Percentiles rank a stretch among this genome's conserved stretches.
Evolutionary conservation across 2,113 vertebrate genomes (phyloP).

Genomic region (Sterna hirundo): DNA sequence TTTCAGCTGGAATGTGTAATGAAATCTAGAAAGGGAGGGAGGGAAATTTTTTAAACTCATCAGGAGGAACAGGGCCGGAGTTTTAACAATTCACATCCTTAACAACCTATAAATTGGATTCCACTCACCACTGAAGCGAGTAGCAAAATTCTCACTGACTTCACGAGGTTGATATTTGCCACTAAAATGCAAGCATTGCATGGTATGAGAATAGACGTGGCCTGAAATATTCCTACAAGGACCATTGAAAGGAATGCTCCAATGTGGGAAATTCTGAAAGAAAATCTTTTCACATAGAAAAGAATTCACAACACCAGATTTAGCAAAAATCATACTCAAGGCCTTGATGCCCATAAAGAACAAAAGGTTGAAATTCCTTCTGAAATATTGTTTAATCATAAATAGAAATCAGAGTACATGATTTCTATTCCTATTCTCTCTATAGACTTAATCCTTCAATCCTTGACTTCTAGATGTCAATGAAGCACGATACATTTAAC

Average conservation of each 20-base stretch:
- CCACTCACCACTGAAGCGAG: not conserved
- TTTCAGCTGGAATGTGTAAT: slow-evolving; percentile 28
- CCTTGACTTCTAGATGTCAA: slow-evolving; percentile 7
- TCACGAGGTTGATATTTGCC: not conserved
- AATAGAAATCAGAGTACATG: not conserved
- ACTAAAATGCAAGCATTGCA: not conserved
- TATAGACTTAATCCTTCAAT: not conserved
- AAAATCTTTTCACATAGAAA: not conserved
- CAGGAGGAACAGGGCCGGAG: not conserved
- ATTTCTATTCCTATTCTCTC: slow-evolving; percentile 7
- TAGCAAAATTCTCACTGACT: slow-evolving; percentile 1
- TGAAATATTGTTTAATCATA: slow-evolving; percentile 27
- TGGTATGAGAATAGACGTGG: not conserved
- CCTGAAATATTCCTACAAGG: not conserved
- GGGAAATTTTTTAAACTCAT: not conserved
- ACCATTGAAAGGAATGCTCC: not conserved
- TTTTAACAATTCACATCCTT: slow-evolving; percentile 6
- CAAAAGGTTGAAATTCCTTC: not conserved
- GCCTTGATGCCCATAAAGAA: not conserved
- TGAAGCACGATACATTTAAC: not conserved
- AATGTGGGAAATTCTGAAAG: not conserved
- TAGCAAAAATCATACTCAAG: not conserved
- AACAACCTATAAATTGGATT: slow-evolving; percentile 16
- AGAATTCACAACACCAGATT: not conserved
- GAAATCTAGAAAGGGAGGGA: not conserved